A percentile compares a stretch with the other conserved stretches of the same genome.
phyloP scores from a whole-genome alignment of 2,113 vertebrate species.

The Montifringilla adamsi region DNA sequence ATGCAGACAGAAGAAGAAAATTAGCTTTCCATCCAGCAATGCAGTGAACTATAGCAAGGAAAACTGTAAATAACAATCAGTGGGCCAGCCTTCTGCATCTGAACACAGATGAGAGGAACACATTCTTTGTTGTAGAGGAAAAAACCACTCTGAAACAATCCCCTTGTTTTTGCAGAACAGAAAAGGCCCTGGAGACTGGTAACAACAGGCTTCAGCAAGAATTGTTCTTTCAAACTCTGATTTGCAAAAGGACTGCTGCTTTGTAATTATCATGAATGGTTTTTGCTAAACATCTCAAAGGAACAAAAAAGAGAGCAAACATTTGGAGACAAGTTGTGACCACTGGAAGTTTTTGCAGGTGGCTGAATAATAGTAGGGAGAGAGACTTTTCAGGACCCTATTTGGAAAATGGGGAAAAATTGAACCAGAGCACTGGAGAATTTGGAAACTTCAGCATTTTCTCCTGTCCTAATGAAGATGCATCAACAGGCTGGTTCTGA shows the following conservation, averaged over 20 bases:
- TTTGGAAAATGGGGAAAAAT: neutral
- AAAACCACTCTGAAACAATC: neutral
- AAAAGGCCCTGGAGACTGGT: neutral
- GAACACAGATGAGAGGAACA: neutral
- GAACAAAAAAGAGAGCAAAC: neutral
- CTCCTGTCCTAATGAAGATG: neutral
- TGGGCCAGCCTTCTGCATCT: neutral
- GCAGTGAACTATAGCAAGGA: neutral
- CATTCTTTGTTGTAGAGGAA: neutral
- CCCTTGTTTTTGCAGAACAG: neutral
- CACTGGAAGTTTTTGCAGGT: neutral
- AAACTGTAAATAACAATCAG: neutral
- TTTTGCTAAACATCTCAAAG: neutral
- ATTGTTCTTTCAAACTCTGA: neutral
- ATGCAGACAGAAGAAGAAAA: neutral
- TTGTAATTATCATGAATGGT: neutral
- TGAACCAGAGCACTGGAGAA: neutral
- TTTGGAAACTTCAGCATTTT: neutral
- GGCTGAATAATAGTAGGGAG: neutral
- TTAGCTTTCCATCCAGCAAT: neutral
- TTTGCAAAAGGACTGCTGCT: constrained; percentile 15
- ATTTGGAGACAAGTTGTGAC: neutral
- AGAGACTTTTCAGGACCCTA: neutral
- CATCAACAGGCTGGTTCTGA: constrained; percentile 20
- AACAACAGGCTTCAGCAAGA: neutral